Evolutionary conservation across 2,888 invertebrate genomes (phyloP).

Genomic region (Tinea semifulvella): DNA sequence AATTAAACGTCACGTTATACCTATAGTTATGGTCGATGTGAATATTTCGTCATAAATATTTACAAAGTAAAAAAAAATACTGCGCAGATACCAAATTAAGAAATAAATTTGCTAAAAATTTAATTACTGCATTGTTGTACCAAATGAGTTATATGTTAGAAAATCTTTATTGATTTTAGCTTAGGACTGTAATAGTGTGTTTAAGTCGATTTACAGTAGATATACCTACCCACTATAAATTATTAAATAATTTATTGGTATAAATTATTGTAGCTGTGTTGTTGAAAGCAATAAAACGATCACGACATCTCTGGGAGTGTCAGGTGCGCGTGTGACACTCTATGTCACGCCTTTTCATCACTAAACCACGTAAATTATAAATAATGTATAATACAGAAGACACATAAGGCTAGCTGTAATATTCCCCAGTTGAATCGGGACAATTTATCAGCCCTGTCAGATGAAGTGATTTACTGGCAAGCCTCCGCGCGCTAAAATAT

Average conservation of each 20-base stretch:
- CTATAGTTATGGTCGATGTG: too few species aligned
- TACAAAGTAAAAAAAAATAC: too few species aligned
- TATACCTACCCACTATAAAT: too few species aligned
- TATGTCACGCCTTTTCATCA: slow-evolving; percentile 14
- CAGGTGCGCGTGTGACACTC: slow-evolving; percentile 5
- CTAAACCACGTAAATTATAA: slow-evolving; percentile 19
- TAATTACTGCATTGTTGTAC: too few species aligned
- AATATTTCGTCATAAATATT: too few species aligned
- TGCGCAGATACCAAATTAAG: too few species aligned
- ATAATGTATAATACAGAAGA: slow-evolving; percentile 23
- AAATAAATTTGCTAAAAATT: too few species aligned
- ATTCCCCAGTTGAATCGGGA: slow-evolving; percentile 27
- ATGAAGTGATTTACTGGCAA: slow-evolving; percentile 33
- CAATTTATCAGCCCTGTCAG: slow-evolving; percentile 39
- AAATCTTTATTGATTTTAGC: neutral
- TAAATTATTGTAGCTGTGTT: too few species aligned
- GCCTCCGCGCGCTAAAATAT: slow-evolving; percentile 22
- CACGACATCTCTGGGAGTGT: slow-evolving; percentile 4
- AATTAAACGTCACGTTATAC: too few species aligned
- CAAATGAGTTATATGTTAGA: neutral
- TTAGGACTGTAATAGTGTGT: too few species aligned
- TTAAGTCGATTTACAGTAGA: too few species aligned
- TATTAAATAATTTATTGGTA: too few species aligned
- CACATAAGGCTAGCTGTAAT: slow-evolving; percentile 20
- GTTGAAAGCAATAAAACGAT: slow-evolving; percentile 10